Evolutionary conservation across 2,113 vertebrate genomes (phyloP).

Genomic region (Casuarius casuarius): DNA sequence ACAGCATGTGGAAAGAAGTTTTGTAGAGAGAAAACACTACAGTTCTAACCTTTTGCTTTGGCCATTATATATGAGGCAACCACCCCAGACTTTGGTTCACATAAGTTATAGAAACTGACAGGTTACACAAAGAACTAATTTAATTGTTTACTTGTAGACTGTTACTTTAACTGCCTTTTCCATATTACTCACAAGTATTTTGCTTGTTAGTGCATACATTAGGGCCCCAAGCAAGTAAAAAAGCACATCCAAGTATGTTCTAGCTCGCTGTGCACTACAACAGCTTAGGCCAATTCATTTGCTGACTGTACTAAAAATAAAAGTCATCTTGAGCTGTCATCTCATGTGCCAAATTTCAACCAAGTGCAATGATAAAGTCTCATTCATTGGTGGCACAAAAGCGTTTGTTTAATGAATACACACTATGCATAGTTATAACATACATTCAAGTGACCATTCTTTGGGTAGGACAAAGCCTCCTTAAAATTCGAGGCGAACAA

Average conservation of each 20-base stretch:
- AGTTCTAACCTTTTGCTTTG: neutral
- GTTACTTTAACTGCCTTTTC: neutral
- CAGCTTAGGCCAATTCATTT: neutral
- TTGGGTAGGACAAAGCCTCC: constrained; percentile 40
- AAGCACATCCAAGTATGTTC: neutral
- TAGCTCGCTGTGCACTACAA: neutral
- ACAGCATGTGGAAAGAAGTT: neutral
- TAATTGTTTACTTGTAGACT: neutral
- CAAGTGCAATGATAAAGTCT: constrained; percentile 25
- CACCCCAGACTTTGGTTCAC: neutral
- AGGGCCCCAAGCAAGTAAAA: neutral
- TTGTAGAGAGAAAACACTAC: neutral
- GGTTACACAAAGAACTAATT: neutral
- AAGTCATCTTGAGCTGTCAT: neutral
- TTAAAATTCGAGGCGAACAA: constrained; percentile 48
- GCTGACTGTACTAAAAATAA: constrained; percentile 3
- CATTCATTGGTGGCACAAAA: constrained; percentile 53
- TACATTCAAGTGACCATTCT: constrained; percentile 50
- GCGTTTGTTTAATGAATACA: constrained; percentile 18
- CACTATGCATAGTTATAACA: constrained; percentile 27
- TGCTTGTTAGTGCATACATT: neutral
- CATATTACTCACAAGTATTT: neutral
- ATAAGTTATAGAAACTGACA: neutral
- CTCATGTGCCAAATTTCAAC: constrained; percentile 21
- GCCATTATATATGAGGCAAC: neutral